phyloP scores from a whole-genome alignment of 2,888 invertebrate species.

The Orthosia gracilis region DNA sequence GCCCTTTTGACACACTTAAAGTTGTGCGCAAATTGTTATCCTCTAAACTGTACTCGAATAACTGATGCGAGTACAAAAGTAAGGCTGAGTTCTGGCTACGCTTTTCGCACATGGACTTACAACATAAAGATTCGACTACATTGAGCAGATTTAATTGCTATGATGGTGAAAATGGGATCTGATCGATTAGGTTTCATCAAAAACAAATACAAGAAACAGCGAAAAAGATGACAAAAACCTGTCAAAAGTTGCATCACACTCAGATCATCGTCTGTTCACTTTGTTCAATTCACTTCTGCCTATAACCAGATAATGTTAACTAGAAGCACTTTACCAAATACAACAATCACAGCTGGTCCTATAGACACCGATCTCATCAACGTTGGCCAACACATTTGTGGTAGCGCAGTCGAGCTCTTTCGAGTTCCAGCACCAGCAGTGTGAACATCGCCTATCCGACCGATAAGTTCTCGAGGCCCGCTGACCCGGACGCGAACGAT shows the following conservation, averaged over 20 bases:
- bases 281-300: constrained; percentile 1
- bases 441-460: constrained; percentile 51
- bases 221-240: background rate
- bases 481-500: constrained; percentile 85
- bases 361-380: constrained; percentile 36
- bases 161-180: background rate
- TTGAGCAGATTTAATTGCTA: background rate
- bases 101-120: background rate
- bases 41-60: constrained; percentile 41
- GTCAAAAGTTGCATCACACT: constrained; percentile 24
- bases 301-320: background rate
- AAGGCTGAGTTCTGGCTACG: constrained; percentile 10
- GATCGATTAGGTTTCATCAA: background rate
- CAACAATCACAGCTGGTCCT: constrained; percentile 14
- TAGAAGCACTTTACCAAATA: constrained; percentile 12
- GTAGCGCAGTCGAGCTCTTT: constrained; percentile 32
- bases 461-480: constrained; percentile 65
- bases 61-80: constrained; percentile 33
- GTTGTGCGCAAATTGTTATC: constrained; percentile 42
- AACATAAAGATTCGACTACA: background rate
- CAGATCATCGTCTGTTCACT: background rate
- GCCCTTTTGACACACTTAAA: constrained; percentile 25
- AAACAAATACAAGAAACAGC: background rate
- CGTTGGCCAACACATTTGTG: constrained; percentile 9
- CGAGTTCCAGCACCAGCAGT: constrained; percentile 25